Base-by-base conservation (phyloP, 2,888 invertebrate species). In the Panopea generosa region DNA sequence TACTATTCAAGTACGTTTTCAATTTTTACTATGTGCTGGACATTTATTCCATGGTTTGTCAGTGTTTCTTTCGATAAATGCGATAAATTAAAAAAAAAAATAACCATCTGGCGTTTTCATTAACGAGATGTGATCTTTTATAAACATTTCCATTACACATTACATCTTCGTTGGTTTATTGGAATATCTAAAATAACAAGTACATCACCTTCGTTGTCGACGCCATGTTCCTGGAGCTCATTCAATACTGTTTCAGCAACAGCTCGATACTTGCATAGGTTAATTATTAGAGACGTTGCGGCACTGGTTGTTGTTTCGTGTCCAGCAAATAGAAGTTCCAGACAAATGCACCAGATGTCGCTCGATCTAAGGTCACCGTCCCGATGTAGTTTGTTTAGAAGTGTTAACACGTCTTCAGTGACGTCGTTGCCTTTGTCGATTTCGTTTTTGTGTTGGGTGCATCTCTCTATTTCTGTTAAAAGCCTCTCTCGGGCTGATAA, bases 241-340 rank as follows among this genome's bases (percentile, higher is more conserved):
- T 33, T 11, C 33, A 11, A 7, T 11, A 33, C 4, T 33, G 4
- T 33, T 11, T 33, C 11, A 11, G 4, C 11, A 33, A 33, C 11
- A 33, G 4, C n/a, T 27, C 27, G 61, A 11, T 49, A n/a, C 14
- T 61, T 49, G 29, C 47, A 61, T 9, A 61, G 11, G 20, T 61
- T 49, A 16, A 45, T 4, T 3, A 91, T 60, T 40, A 89, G 55
- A 2, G 87, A 85, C 33, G 85, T 83, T 6, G 86, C 81, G n/a
- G 90, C 90, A 40, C 89, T 90, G n/a, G 90, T 82, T 2, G 86
- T 86, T 0, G 90, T 89, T 60, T 86, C 87, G 56, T 90, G 89
- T 0, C 91, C 91, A 14, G 90, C 90, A 74, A 91, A 91, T 27
- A 91, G 79, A 26, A 91, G 80, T 70, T 91, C 91, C 29, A 91